A percentile compares a stretch with the other conserved stretches of the same genome.
phyloP scores from a whole-genome alignment of 2,113 vertebrate genomes.

The Paramisgurnus dabryanus region DNA sequence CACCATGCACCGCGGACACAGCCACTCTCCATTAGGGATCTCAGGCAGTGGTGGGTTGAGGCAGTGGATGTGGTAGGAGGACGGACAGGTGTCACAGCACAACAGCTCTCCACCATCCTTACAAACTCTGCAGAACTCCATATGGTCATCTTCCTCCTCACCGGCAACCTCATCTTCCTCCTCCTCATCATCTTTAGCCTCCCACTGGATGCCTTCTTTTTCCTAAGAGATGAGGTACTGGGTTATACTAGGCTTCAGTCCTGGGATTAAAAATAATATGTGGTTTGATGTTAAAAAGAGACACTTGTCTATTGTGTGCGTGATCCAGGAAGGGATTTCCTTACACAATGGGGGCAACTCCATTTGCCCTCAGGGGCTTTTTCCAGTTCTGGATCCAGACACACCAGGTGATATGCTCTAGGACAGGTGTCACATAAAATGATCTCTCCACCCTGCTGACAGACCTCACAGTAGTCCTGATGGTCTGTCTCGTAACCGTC shows the following conservation, averaged over 20 bases:
- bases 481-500: constrained; percentile 98
- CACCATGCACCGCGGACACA: constrained; percentile 98
- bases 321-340: constrained; percentile 50
- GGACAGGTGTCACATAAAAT: constrained; percentile 98
- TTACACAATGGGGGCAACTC: constrained; percentile 99
- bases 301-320: background rate
- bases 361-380: constrained; percentile 96
- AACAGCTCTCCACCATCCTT: constrained; percentile 93
- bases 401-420: constrained; percentile 95
- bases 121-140: constrained; percentile 98
- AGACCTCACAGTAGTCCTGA: constrained; percentile 99
- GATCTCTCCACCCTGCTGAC: constrained; percentile 97
- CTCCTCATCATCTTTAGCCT: constrained; percentile 91
- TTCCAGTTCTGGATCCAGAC: constrained; percentile 95
- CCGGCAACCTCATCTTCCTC: constrained; percentile 86
- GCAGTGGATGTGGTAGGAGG: constrained; percentile 95
- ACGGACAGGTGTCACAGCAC: constrained; percentile 89
- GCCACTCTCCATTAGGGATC: constrained; percentile 98
- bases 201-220: constrained; percentile 99
- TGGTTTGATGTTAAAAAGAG: background rate
- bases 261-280: background rate
- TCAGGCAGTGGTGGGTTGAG: constrained; percentile 95
- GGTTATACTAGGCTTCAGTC: background rate
- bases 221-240: constrained; percentile 74
- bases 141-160: constrained; percentile 97